Conservation (phyloP, 2,888 invertebrate genomes). For the Orthosia gracilis region DNA sequence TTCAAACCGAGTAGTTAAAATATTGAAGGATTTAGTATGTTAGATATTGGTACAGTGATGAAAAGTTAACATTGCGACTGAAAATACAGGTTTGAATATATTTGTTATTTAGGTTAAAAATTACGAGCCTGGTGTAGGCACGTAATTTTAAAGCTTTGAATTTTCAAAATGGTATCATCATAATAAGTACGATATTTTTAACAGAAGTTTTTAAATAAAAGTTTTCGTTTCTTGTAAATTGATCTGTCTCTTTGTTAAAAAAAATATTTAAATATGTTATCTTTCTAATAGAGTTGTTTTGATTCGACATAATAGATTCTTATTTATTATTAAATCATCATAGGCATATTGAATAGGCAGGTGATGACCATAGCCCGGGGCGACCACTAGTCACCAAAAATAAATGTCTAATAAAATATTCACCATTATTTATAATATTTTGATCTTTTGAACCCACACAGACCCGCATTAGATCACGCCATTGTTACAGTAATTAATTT, state of each 20-base stretch:
- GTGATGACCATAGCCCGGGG: slow-evolving; percentile 14
- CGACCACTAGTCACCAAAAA: background rate
- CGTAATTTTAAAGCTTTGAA: too few relatives aligned
- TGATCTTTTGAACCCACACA: slow-evolving; percentile 12
- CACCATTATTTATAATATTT: slow-evolving; percentile 15
- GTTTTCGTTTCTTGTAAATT: background rate
- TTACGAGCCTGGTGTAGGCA: too few relatives aligned
- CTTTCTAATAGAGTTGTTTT: background rate
- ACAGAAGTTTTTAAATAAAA: background rate
- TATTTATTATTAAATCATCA: slow-evolving; percentile 10
- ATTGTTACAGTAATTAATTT: slow-evolving; percentile 25
- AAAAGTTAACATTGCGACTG: too few relatives aligned
- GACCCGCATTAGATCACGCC: background rate
- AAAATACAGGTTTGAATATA: too few relatives aligned
- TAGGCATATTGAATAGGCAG: background rate
- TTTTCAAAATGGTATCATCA: too few relatives aligned
- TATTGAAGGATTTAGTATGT: too few relatives aligned
- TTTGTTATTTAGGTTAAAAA: too few relatives aligned
- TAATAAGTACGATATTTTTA: background rate
- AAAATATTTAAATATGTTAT: background rate
- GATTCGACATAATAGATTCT: background rate
- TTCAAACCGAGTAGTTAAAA: too few relatives aligned
- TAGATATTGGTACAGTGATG: too few relatives aligned
- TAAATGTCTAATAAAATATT: slow-evolving; percentile 28
- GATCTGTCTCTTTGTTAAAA: background rate